These are phyloP conservation scores for Gallinago jamesoni DNA, from an alignment of 2,113 vertebrate species.

Conservation along the genomic window DNA sequence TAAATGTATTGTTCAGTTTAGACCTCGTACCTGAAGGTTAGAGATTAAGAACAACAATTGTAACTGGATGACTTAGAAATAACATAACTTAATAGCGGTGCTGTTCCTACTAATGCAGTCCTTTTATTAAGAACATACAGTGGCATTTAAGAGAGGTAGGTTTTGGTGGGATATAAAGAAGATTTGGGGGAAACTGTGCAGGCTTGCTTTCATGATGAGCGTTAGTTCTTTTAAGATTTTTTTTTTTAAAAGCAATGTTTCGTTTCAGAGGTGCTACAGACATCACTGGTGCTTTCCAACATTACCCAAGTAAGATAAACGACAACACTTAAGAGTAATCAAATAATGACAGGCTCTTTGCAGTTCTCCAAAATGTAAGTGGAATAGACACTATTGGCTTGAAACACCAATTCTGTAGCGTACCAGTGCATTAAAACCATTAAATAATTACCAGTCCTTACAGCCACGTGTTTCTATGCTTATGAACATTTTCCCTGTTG, in stretches of 20 bases:
- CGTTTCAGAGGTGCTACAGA: not conserved
- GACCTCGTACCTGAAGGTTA: not conserved
- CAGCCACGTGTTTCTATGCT: not conserved
- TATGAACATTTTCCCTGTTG: too few relatives aligned
- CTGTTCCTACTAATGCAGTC: not conserved
- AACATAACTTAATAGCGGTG: not conserved
- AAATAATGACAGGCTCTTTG: not conserved
- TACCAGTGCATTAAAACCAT: not conserved
- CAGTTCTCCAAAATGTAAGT: not conserved
- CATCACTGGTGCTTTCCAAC: not conserved
- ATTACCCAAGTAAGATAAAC: not conserved
- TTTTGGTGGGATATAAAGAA: not conserved
- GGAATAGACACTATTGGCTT: not conserved
- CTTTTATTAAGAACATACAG: not conserved
- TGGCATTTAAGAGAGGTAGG: fast-evolving
- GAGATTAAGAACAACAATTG: not conserved
- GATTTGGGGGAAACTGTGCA: not conserved
- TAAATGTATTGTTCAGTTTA: not conserved
- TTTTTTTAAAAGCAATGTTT: not conserved
- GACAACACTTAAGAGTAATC: not conserved
- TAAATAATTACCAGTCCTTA: not conserved
- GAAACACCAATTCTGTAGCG: fast-evolving
- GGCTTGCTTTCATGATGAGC: fast-evolving
- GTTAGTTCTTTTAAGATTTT: not conserved
- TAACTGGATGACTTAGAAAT: not conserved